A percentile compares a stretch with the other conserved stretches of the same genome.
phyloP scores from a whole-genome alignment of 2,797 vertebrate species.

The Microctenopoma steveboyesi region DNA sequence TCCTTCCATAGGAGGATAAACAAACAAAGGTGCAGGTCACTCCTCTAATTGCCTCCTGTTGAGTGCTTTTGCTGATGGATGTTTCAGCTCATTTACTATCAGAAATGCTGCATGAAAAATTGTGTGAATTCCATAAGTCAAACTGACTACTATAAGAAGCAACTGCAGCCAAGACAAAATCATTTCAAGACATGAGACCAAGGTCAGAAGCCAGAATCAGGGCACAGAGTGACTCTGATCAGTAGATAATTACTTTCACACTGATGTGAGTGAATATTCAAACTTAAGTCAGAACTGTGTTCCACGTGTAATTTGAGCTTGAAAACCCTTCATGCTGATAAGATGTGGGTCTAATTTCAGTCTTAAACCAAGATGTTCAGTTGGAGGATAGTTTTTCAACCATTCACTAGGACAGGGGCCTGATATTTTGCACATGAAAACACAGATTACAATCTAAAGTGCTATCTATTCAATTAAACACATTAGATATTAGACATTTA shows the following conservation, averaged over 20 bases:
- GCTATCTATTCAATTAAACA: neutral
- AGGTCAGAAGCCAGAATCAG: neutral
- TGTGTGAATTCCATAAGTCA: conserved; percentile 34
- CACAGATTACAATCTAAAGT: neutral
- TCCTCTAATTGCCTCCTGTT: conserved; percentile 57
- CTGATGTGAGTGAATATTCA: neutral
- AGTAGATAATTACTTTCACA: neutral
- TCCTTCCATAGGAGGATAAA: conserved; percentile 61
- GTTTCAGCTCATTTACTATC: conserved; percentile 64
- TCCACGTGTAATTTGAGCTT: neutral
- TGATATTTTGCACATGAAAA: neutral
- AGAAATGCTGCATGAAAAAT: conserved; percentile 28
- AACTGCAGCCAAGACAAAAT: conserved; percentile 12
- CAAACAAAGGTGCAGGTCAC: conserved; percentile 63
- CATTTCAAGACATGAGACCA: conserved; percentile 12
- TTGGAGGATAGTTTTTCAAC: conserved; percentile 25
- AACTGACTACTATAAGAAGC: neutral
- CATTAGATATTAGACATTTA: neutral
- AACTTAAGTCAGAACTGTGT: neutral
- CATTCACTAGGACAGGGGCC: neutral
- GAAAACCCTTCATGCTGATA: neutral
- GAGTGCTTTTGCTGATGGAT: conserved; percentile 67
- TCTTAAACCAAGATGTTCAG: conserved; percentile 1
- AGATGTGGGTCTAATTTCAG: conserved; percentile 18
- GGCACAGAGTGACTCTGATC: neutral